Conservation (phyloP, 2,888 invertebrate genomes). For the Plebejus anna region DNA sequence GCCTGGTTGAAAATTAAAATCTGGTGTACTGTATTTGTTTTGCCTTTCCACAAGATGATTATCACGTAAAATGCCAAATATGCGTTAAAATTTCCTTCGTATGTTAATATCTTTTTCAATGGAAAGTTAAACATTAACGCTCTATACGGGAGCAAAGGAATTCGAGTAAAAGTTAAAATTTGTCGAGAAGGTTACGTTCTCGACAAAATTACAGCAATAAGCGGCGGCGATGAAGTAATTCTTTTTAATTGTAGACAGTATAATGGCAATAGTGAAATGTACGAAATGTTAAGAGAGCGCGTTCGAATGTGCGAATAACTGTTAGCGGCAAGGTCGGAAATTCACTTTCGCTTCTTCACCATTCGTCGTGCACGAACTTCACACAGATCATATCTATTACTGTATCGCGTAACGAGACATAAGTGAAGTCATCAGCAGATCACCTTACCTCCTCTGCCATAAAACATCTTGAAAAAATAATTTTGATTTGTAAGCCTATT, state of each 20-base stretch:
- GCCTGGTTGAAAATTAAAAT: not conserved
- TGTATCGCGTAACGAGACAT: constrained; percentile 19
- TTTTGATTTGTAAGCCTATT: not conserved
- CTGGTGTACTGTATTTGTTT: not conserved
- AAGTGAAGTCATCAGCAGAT: constrained; percentile 10
- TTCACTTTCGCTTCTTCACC: constrained; percentile 60
- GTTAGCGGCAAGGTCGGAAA: constrained; percentile 54
- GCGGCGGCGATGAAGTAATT: constrained; percentile 2
- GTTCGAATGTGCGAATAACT: constrained; percentile 24
- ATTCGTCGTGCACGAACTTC: constrained; percentile 50
- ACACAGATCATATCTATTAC: constrained; percentile 39
- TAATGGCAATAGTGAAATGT: constrained; percentile 25
- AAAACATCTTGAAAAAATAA: not conserved
- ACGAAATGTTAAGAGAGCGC: constrained; percentile 22
- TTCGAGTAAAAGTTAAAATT: constrained; percentile 13
- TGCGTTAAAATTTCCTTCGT: not conserved
- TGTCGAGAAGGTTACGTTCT: not conserved
- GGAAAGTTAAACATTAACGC: not conserved
- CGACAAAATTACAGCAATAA: constrained; percentile 10
- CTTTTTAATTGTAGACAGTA: constrained; percentile 5
- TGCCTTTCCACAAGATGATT: not conserved
- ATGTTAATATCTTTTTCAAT: not conserved
- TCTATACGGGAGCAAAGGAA: constrained; percentile 5
- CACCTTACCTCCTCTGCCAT: not conserved
- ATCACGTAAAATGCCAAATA: not conserved